Evolutionary conservation across 1,140 invertebrate genomes (phyloP).

Genomic region (Drosophila subobscura): DNA sequence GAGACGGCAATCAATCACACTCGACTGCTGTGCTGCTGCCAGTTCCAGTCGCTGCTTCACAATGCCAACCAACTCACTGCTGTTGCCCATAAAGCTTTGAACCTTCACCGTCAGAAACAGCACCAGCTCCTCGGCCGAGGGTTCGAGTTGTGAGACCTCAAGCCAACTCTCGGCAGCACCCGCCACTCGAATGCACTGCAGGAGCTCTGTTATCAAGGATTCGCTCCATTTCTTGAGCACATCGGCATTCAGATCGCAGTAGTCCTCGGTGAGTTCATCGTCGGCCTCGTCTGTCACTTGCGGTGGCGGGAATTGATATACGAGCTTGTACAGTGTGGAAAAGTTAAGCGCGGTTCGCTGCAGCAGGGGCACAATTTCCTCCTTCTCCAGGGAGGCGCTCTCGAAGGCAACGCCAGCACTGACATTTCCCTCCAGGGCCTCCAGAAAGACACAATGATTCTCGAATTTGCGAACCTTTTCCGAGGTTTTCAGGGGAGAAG

Average conservation of each 20-base stretch:
- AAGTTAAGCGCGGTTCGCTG: conserved; percentile 58
- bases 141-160: conserved; percentile 30
- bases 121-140: conserved; percentile 30
- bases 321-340: conserved; percentile 60
- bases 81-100: conserved; percentile 56
- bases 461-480: conserved; percentile 52
- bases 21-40: conserved; percentile 31
- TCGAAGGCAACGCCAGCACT: conserved; percentile 45
- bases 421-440: conserved; percentile 36
- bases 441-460: conserved; percentile 53
- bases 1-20: conserved; percentile 52
- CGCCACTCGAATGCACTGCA: conserved; percentile 59
- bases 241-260: conserved; percentile 80
- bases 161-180: conserved; percentile 55
- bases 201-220: conserved; percentile 46
- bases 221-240: conserved; percentile 72
- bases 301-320: conserved; percentile 45
- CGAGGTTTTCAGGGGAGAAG: conserved; percentile 48
- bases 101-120: conserved; percentile 62
- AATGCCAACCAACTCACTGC: conserved; percentile 47
- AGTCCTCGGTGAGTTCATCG: conserved; percentile 78
- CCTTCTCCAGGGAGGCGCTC: conserved; percentile 20
- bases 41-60: conserved; percentile 60
- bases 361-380: conserved; percentile 29
- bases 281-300: conserved; percentile 51